These are phyloP conservation scores for Apamea epomidion DNA, from an alignment of 2,888 invertebrate genomes.

Conservation along the genomic window DNA sequence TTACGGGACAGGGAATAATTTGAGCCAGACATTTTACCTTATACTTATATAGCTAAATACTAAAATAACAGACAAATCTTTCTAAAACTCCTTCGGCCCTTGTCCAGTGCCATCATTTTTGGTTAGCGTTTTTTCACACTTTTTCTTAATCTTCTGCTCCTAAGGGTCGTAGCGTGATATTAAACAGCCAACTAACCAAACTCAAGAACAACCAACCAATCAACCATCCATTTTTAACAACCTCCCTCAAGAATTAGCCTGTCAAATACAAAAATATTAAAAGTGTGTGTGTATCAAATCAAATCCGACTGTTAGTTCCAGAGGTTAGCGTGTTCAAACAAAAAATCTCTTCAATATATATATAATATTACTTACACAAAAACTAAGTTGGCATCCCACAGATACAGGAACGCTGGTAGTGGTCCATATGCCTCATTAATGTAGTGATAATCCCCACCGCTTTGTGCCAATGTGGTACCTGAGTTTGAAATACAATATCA, in stretches of 20 bases:
- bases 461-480: slow-evolving; percentile 95
- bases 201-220: too few species aligned
- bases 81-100: too few species aligned
- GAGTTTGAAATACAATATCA: slow-evolving; percentile 19
- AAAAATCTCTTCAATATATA: not conserved
- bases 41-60: not conserved
- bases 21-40: slow-evolving; percentile 3
- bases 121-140: too few species aligned
- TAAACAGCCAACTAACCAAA: not conserved
- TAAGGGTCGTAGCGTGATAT: too few species aligned
- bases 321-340: not conserved
- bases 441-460: slow-evolving; percentile 99
- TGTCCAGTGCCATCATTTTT: too few species aligned
- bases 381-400: slow-evolving; percentile 99
- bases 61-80: too few species aligned
- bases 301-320: not conserved
- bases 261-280: not conserved
- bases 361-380: slow-evolving; percentile 94
- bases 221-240: not conserved
- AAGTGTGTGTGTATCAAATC: not conserved
- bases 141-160: too few species aligned
- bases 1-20: not conserved
- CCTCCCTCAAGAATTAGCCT: not conserved
- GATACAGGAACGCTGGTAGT: slow-evolving; percentile 97
- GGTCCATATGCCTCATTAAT: slow-evolving; percentile 97